phyloP scores from a whole-genome alignment of 2,113 vertebrate genomes.

The Chinchilla lanigera region DNA sequence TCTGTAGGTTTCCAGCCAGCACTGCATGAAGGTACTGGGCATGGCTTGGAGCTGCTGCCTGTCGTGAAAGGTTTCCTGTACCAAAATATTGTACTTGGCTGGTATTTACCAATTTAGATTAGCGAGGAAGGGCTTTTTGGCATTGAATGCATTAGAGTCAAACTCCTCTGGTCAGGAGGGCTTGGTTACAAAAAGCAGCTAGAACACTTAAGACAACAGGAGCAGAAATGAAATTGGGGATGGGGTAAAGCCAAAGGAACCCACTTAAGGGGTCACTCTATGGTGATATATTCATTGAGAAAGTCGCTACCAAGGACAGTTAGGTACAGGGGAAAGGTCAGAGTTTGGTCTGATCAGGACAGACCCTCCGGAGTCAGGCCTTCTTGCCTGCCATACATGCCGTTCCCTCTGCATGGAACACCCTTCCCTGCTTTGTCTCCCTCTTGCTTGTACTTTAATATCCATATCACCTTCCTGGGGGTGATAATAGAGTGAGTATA shows the following conservation, averaged over 20 bases:
- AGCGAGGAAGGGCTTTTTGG: not conserved
- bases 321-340: accelerated
- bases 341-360: not conserved
- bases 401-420: not conserved
- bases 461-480: not conserved
- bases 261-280: too few relatives aligned
- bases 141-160: not conserved
- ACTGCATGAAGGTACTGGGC: not conserved
- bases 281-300: not conserved
- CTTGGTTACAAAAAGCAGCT: not conserved
- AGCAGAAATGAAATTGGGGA: not conserved
- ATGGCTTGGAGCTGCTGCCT: not conserved
- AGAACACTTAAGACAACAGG: not conserved
- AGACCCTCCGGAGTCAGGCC: not conserved
- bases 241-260: not conserved
- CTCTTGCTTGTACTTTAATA: not conserved
- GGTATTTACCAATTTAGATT: not conserved
- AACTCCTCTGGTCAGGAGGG: not conserved
- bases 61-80: not conserved
- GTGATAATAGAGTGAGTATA: not conserved
- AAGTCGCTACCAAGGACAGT: not conserved
- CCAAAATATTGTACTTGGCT: not conserved
- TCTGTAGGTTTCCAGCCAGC: not conserved
- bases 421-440: not conserved
- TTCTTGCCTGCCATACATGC: accelerated